Percentiles rank a stretch among this genome's conserved stretches.
These are phyloP conservation scores for Xanthorhoe designata DNA, from an alignment of 2,888 invertebrate genomes.

Conservation along the genomic window DNA sequence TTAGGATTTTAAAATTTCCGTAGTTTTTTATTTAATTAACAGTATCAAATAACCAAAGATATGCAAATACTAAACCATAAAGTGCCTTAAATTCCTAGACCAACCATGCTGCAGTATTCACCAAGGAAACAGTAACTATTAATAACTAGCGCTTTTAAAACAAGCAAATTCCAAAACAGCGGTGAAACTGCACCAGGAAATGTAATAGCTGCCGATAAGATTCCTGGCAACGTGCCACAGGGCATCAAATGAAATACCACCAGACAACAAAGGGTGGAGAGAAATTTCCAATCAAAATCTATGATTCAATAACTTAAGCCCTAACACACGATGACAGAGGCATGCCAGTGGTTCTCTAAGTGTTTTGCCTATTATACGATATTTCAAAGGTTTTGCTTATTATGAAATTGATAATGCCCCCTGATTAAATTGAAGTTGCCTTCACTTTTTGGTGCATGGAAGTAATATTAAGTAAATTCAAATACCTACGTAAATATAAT, in stretches of 20 bases:
- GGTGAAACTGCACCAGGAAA: constrained; percentile 18
- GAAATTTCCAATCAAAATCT: constrained; percentile 42
- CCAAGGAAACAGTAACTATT: background rate
- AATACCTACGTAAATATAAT: too few species aligned
- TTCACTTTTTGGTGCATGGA: too few species aligned
- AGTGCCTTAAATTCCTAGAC: background rate
- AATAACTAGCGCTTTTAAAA: constrained; percentile 9
- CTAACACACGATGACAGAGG: constrained; percentile 8
- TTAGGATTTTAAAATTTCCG: too few species aligned
- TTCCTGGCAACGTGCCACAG: constrained; percentile 30
- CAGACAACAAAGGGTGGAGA: constrained; percentile 44
- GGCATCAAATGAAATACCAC: constrained; percentile 28
- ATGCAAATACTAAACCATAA: background rate
- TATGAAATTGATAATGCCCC: too few species aligned
- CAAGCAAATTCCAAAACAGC: constrained; percentile 11
- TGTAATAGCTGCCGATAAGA: constrained; percentile 23
- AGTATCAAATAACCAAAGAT: background rate
- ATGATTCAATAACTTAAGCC: constrained; percentile 36
- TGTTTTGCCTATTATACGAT: background rate
- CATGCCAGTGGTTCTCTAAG: background rate
- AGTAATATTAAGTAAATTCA: too few species aligned
- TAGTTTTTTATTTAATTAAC: background rate
- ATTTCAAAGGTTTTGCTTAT: background rate
- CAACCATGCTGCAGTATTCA: background rate
- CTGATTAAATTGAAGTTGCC: too few species aligned